phyloP scores from a whole-genome alignment of 2,113 vertebrate genomes.

The Tachysurus fulvidraco region DNA sequence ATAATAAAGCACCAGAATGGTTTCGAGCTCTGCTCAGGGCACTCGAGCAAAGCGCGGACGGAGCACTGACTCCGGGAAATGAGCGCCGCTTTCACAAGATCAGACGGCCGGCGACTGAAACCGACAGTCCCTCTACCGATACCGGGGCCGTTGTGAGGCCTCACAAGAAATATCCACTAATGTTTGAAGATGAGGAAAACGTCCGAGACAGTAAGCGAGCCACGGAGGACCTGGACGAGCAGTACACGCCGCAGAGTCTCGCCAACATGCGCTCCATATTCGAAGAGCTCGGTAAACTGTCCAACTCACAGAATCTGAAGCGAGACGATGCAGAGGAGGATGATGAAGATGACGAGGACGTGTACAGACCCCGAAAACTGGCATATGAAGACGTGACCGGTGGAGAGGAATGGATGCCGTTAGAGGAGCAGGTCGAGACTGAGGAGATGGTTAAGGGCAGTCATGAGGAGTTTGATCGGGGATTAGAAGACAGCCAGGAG shows the following conservation, averaged over 20 bases:
- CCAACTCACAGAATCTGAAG: constrained; percentile 70
- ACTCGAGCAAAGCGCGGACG: constrained; percentile 77
- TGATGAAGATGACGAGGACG: constrained; percentile 81
- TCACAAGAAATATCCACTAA: constrained; percentile 80
- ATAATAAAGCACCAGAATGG: constrained; percentile 84
- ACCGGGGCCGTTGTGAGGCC: constrained; percentile 82
- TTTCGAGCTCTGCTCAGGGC: constrained; percentile 83
- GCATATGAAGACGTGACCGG: constrained; percentile 92
- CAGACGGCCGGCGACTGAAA: constrained; percentile 65
- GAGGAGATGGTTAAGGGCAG: constrained; percentile 89
- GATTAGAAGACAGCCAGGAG: constrained; percentile 74
- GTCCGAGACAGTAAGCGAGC: constrained; percentile 87
- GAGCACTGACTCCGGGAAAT: constrained; percentile 62
- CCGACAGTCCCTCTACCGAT: constrained; percentile 65
- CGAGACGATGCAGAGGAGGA: constrained; percentile 80
- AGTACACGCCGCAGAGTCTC: constrained; percentile 94
- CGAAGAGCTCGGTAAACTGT: constrained; percentile 89
- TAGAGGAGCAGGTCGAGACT: constrained; percentile 90
- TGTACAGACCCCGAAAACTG: constrained; percentile 82
- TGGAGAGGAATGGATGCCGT: constrained; percentile 93
- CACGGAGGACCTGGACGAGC: constrained; percentile 92
- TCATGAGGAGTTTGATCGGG: constrained; percentile 84
- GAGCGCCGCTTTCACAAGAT: constrained; percentile 72
- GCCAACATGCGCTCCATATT: constrained; percentile 94
- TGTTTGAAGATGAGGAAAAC: constrained; percentile 87